Evolutionary conservation across 2,888 invertebrate genomes (phyloP).

Genomic region (Zonitis immaculata): DNA sequence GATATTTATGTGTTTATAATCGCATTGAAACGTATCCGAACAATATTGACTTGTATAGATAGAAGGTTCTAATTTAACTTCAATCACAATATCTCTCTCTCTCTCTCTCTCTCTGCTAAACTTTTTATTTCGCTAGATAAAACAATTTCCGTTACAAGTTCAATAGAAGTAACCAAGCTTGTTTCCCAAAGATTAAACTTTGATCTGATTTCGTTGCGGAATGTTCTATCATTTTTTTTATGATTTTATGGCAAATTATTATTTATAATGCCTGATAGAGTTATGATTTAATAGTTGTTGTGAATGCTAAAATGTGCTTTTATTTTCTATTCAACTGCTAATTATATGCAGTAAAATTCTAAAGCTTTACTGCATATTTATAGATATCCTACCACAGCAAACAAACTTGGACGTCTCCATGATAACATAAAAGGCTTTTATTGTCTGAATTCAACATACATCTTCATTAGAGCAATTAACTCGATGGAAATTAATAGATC

Average conservation of each 20-base stretch:
- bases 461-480: too few species aligned
- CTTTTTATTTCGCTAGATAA: too few species aligned
- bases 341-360: not conserved
- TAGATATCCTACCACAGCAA: not conserved
- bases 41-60: too few species aligned
- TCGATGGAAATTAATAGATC: too few species aligned
- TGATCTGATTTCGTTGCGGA: too few species aligned
- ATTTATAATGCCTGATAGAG: not conserved
- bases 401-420: not conserved
- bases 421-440: not conserved
- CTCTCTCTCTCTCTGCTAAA: too few species aligned
- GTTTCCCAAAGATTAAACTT: not conserved
- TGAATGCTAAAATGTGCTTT: not conserved
- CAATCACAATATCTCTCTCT: too few species aligned
- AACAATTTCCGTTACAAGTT: not conserved
- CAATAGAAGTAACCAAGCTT: not conserved
- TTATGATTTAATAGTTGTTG: not conserved
- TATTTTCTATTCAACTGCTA: not conserved
- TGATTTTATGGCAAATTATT: too few species aligned
- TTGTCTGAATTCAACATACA: not conserved
- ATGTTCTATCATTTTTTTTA: too few species aligned
- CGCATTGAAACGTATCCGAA: too few species aligned
- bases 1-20: too few species aligned
- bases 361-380: not conserved
- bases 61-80: too few species aligned